phyloP scores from a whole-genome alignment of 2,888 invertebrate species.

The Eledone cirrhosa region DNA sequence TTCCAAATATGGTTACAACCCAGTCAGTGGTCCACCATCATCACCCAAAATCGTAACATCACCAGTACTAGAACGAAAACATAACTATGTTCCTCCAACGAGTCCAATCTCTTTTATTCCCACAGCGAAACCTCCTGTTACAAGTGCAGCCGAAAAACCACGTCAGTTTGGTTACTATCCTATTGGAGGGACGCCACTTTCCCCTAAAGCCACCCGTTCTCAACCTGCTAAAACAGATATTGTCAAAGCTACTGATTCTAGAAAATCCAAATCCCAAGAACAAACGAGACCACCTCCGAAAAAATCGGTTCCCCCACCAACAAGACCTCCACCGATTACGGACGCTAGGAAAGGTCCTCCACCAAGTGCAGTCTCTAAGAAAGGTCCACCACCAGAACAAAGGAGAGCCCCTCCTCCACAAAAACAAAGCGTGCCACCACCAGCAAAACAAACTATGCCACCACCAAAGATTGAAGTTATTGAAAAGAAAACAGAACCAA shows the following conservation, averaged over 20 bases:
- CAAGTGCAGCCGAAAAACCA: background rate
- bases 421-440: background rate
- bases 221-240: background rate
- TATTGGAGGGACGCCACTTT: background rate
- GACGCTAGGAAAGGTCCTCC: background rate
- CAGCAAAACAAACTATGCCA: background rate
- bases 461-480: constrained; percentile 17
- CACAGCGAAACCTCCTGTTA: constrained; percentile 23
- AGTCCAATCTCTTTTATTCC: constrained; percentile 20
- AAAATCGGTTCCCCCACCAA: background rate
- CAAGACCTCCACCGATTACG: background rate
- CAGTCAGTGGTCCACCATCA: background rate
- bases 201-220: background rate
- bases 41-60: background rate
- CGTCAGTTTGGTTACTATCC: constrained; percentile 11
- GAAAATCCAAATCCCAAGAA: background rate
- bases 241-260: background rate
- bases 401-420: no score
- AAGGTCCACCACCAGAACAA: no score
- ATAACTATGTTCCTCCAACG: constrained; percentile 10
- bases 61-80: background rate
- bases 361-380: background rate
- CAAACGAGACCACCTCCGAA: background rate
- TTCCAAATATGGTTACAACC: background rate
- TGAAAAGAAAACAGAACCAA: constrained; percentile 9